Evolutionary conservation across 2,113 vertebrate genomes (phyloP).

Genomic region (Hippopotamus amphibius): DNA sequence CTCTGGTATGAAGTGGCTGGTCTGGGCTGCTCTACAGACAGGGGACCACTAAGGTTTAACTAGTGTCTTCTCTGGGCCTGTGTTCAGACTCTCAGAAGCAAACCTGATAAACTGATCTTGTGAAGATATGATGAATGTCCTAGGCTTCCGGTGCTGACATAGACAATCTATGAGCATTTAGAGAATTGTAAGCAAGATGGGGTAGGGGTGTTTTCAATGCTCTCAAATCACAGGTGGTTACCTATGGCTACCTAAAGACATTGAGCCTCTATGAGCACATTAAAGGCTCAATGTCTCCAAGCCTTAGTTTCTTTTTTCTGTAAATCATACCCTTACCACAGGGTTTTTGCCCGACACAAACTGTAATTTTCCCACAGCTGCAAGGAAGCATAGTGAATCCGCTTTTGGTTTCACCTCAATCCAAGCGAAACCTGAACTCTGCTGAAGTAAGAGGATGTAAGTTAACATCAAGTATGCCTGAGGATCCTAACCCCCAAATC

Average conservation of each 20-base stretch:
- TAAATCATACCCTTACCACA: background rate
- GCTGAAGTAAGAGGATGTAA: background rate
- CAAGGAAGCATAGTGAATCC: background rate
- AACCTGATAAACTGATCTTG: background rate
- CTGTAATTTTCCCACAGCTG: background rate
- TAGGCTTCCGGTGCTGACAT: background rate
- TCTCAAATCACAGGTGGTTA: background rate
- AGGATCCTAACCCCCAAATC: background rate
- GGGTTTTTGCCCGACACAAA: background rate
- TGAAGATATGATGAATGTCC: background rate
- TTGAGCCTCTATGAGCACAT: background rate
- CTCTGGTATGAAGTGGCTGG: background rate
- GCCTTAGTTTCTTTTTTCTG: background rate
- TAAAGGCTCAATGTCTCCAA: background rate
- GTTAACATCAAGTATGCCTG: background rate
- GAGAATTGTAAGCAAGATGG: background rate
- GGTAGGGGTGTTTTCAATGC: background rate
- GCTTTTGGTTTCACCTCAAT: background rate
- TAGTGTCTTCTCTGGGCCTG: background rate
- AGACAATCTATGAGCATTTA: background rate
- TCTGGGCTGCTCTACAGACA: background rate
- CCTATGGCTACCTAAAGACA: too few species aligned
- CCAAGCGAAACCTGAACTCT: background rate
- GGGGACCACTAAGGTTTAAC: background rate
- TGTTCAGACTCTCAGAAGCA: background rate